phyloP scores from a whole-genome alignment of 2,888 invertebrate species.

The Scelioninae gen. 1 region DNA sequence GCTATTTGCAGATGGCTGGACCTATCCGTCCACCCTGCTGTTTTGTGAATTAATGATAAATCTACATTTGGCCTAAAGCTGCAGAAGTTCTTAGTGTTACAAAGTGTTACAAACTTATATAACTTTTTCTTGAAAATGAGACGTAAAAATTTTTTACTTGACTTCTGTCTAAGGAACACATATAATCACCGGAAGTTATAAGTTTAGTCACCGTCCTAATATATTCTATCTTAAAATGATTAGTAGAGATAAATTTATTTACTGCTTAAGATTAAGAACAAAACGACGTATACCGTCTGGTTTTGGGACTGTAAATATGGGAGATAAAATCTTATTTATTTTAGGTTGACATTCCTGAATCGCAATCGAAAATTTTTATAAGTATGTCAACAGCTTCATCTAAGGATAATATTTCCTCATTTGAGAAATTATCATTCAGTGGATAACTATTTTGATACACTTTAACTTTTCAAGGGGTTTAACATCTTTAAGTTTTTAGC shows the following conservation, averaged over 20 bases:
- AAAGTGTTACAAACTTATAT: slow-evolving; percentile 5
- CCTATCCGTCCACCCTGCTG: too few species aligned
- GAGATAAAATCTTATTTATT: not conserved
- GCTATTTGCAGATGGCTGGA: too few species aligned
- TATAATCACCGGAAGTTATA: slow-evolving; percentile 5
- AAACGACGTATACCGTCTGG: slow-evolving; percentile 11
- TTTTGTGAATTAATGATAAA: too few species aligned
- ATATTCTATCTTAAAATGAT: slow-evolving; percentile 17
- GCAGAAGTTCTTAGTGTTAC: too few species aligned
- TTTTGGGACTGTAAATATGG: slow-evolving; percentile 22
- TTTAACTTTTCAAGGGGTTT: too few species aligned
- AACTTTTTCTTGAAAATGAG: slow-evolving; percentile 1
- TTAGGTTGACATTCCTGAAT: not conserved
- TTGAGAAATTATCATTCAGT: not conserved
- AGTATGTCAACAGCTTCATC: too few species aligned
- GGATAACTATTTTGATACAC: not conserved
- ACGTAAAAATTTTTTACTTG: slow-evolving; percentile 6
- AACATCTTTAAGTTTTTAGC: too few species aligned
- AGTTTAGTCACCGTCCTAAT: slow-evolving; percentile 1
- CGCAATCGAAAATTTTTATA: not conserved
- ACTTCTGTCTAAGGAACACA: slow-evolving; percentile 8
- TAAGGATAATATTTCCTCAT: too few species aligned
- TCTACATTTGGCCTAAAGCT: too few species aligned
- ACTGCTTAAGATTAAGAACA: not conserved
- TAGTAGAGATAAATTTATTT: slow-evolving; percentile 17